Base-by-base conservation (phyloP, 2,797 vertebrate species). In the Syndactyla subalaris region DNA sequence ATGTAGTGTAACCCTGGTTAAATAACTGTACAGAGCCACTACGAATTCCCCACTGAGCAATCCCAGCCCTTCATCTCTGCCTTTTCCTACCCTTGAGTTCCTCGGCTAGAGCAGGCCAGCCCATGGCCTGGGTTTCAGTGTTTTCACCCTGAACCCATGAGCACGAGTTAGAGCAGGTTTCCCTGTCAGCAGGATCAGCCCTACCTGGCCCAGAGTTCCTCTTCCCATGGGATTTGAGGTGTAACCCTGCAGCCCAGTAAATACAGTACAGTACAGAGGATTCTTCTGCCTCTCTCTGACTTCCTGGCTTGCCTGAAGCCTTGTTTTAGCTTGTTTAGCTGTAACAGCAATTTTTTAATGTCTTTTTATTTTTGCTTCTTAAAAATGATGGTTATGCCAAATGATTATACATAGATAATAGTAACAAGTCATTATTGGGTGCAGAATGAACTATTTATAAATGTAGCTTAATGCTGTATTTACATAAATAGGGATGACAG, bases 301-400 rank as follows among this genome's bases (percentile, higher is more conserved):
- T 27, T 70, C 57, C 29, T 68, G 86, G 80, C 58, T 59, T 84
- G 85, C 58, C 80, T 62, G 45, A 71, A 93, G 66, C 62, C 59
- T 88, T 85, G 17, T 10, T 77, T 55, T 59, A 82, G 46, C 51
- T 73, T 77, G 16, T 76, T 84, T 32, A 88, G 84, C 71, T 87
- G 30, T 39, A 73, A 79, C 71, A 76, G 84, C 74, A 30, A 6
- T 32, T 93, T 80, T 65, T 70, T 12, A 59, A 68, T 36, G 27
- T 71, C 66, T 70, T 57, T 94, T 92, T 88, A 46, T 24, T 88
- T 94, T 73, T 85, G 63, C 65, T 81, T 93, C 70, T 70, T 93
- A 65, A 87, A 88, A 87, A 20, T 27, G 15, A 54, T 38, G 57
- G 59, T 76, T 73, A 87, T 52, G 87, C 62, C 84, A 87, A 76